Evolutionary conservation across 2,888 invertebrate species (phyloP).

Genomic region (Mythimna impura): DNA sequence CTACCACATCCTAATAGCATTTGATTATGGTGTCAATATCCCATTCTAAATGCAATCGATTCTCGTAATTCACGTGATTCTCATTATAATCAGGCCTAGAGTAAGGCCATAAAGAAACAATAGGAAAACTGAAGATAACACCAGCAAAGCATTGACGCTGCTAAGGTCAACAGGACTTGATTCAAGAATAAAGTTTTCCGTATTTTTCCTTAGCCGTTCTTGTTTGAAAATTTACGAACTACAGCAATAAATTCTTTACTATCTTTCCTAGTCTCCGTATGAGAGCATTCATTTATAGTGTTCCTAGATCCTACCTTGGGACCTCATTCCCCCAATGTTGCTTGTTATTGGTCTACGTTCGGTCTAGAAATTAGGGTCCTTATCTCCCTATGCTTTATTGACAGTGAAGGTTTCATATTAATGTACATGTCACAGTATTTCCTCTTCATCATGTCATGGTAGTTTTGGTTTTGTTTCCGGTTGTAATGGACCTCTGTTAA

Average conservation of each 20-base stretch:
- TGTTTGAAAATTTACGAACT: conserved; percentile 12
- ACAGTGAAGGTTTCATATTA: conserved; percentile 36
- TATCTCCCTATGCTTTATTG: conserved; percentile 32
- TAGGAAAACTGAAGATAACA: conserved; percentile 51
- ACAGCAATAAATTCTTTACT: no score
- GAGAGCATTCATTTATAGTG: neutral
- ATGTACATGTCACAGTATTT: conserved; percentile 14
- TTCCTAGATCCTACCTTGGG: conserved; percentile 21
- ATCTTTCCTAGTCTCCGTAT: neutral
- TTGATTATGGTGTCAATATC: conserved; percentile 11
- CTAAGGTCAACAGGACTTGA: conserved; percentile 49
- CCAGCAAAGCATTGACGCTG: conserved; percentile 44
- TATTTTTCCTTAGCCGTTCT: conserved; percentile 37
- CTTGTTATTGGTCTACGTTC: conserved; percentile 7
- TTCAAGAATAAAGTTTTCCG: conserved; percentile 24
- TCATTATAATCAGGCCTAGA: conserved; percentile 28
- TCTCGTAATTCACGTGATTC: conserved; percentile 38
- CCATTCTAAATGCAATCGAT: conserved; percentile 36
- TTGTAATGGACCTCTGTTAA: neutral
- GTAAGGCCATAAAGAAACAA: conserved; percentile 47
- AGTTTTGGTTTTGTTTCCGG: neutral
- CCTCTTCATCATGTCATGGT: conserved; percentile 16
- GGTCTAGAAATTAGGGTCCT: conserved; percentile 18
- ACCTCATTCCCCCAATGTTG: conserved; percentile 22
- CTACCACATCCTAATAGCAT: neutral